Evolutionary conservation across 1,140 invertebrate genomes (phyloP).

Genomic region (Dreissena rostriformis): DNA sequence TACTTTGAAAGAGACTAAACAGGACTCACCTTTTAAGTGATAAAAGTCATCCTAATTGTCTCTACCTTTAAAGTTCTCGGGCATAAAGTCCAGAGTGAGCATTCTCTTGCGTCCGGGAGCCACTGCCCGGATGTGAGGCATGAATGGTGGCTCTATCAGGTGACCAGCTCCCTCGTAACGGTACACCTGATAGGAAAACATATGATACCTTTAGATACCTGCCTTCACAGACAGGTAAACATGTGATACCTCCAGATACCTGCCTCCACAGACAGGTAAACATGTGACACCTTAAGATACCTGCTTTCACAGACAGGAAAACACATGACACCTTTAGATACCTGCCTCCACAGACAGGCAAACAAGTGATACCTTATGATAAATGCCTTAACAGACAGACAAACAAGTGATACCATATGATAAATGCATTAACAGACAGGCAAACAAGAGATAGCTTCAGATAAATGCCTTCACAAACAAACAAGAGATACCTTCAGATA

Average conservation of each 20-base stretch:
- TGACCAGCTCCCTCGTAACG: slow-evolving; percentile 65
- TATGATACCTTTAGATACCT: neutral
- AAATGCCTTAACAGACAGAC: too few relatives aligned
- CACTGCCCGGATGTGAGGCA: slow-evolving; percentile 37
- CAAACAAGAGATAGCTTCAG: too few relatives aligned
- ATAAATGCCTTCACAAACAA: too few relatives aligned
- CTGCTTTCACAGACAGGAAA: neutral
- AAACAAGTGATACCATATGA: too few relatives aligned
- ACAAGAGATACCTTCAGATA: too few relatives aligned
- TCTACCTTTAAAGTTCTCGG: slow-evolving; percentile 42
- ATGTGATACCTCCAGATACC: neutral
- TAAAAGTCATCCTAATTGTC: too few relatives aligned
- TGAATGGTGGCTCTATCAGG: slow-evolving; percentile 66
- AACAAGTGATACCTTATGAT: neutral
- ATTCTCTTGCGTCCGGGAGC: slow-evolving; percentile 25
- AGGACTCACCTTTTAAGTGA: too few relatives aligned
- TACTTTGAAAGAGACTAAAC: too few relatives aligned
- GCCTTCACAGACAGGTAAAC: neutral
- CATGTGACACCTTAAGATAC: neutral
- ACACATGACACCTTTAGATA: neutral
- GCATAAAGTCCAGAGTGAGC: slow-evolving; percentile 20
- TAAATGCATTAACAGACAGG: too few relatives aligned
- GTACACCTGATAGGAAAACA: slow-evolving; percentile 18
- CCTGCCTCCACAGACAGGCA: neutral
- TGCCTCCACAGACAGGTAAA: neutral